A percentile compares a stretch with the other conserved stretches of the same genome.
Conservation (phyloP, 2,888 invertebrate species). For the Celastrina argiolus region DNA sequence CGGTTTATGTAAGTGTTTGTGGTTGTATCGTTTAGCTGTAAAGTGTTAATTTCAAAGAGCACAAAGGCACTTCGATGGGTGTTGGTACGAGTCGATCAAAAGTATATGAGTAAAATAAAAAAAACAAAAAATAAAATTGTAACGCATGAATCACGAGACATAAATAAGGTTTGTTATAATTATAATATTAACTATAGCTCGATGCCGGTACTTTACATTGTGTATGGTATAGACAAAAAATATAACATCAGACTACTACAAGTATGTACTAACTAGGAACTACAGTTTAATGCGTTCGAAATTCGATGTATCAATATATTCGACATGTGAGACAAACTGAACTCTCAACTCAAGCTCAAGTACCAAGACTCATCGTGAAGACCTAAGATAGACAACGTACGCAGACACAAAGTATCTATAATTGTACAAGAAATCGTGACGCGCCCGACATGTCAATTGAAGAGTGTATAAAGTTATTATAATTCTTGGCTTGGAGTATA, state of each 20-base stretch:
- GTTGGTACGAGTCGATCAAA: neutral
- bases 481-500: constrained; percentile 27
- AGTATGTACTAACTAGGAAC: too few relatives aligned
- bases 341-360: too few relatives aligned
- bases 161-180: too few relatives aligned
- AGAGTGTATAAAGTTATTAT: constrained; percentile 61
- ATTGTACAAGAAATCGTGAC: constrained; percentile 69
- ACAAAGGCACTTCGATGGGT: constrained; percentile 40
- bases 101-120: neutral
- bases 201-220: too few relatives aligned
- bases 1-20: constrained; percentile 33
- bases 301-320: too few relatives aligned
- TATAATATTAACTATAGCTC: too few relatives aligned
- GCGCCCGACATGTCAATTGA: constrained; percentile 75
- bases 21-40: constrained; percentile 33
- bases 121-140: neutral
- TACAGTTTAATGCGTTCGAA: too few relatives aligned
- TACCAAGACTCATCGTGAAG: constrained; percentile 30
- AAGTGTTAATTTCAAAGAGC: constrained; percentile 37
- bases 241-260: too few relatives aligned
- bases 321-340: too few relatives aligned
- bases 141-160: too few relatives aligned
- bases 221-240: too few relatives aligned
- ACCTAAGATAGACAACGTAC: constrained; percentile 29
- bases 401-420: constrained; percentile 47